Conservation (phyloP, 2,113 vertebrate species). For the Prinia subflava region DNA sequence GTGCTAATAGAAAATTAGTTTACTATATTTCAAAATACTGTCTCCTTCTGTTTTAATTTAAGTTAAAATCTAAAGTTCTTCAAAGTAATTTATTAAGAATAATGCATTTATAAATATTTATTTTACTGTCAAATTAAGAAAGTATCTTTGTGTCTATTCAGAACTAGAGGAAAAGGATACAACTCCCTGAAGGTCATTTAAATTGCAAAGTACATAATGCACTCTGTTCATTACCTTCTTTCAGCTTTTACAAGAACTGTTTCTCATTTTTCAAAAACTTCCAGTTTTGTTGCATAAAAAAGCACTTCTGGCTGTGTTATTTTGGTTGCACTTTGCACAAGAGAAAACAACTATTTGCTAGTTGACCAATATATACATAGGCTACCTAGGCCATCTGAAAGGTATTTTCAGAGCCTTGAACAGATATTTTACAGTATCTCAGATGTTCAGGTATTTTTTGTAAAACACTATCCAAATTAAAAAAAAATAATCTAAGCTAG, state of each 20-base stretch:
- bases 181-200: neutral
- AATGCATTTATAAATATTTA: neutral
- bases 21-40: neutral
- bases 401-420: neutral
- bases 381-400: neutral
- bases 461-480: neutral
- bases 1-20: neutral
- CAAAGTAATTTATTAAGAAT: neutral
- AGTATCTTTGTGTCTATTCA: neutral
- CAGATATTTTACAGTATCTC: neutral
- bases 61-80: neutral
- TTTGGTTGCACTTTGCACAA: neutral
- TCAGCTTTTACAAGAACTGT: neutral
- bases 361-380: neutral
- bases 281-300: neutral
- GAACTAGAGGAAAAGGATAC: neutral
- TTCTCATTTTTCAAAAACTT: neutral
- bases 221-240: neutral
- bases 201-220: neutral
- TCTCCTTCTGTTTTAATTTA: neutral
- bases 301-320: neutral
- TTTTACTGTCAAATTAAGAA: neutral
- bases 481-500: neutral
- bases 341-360: neutral
- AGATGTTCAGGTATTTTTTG: neutral